Evolutionary conservation across 2,113 vertebrate genomes (phyloP).

Genomic region (Camelus dromedarius): DNA sequence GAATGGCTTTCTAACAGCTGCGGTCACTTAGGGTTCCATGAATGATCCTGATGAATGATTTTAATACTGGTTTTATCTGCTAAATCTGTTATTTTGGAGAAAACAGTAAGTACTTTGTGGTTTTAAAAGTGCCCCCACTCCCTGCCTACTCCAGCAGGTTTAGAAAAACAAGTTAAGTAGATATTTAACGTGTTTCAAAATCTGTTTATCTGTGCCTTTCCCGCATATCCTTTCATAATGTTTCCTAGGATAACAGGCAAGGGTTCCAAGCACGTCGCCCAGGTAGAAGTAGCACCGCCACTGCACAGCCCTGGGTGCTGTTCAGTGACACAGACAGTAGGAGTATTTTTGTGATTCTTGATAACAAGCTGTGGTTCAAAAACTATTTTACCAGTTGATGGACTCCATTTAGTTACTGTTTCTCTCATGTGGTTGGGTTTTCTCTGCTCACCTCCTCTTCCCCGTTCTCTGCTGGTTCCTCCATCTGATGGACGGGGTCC

Average conservation of each 20-base stretch:
- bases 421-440: rapidly evolving
- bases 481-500: background rate
- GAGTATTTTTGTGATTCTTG: background rate
- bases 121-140: background rate
- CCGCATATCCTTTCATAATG: background rate
- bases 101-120: background rate
- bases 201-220: background rate
- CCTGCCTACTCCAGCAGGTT: background rate
- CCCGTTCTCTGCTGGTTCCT: background rate
- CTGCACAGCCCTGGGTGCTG: background rate
- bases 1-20: background rate
- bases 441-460: rapidly evolving
- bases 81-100: background rate
- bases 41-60: background rate
- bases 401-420: rapidly evolving
- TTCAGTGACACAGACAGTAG: too few relatives aligned
- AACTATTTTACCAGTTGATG: background rate
- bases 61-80: background rate
- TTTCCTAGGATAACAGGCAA: background rate
- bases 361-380: background rate
- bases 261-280: background rate
- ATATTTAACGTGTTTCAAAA: background rate
- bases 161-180: background rate
- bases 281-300: background rate
- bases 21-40: background rate